Conservation (phyloP, 2,797 vertebrate genomes). For the Poecilia velifera region DNA sequence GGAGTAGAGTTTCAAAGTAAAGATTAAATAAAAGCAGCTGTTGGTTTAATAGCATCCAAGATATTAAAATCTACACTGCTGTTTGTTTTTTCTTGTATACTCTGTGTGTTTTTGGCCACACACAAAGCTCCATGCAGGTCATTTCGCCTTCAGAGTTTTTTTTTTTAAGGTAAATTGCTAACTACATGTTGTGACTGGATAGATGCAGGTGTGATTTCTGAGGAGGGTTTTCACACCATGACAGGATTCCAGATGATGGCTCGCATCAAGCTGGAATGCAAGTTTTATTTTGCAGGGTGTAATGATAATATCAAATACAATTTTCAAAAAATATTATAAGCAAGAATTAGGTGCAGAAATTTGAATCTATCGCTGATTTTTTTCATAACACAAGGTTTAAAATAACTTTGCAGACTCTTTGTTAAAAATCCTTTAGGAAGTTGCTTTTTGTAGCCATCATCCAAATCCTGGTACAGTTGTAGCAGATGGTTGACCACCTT, state of each 20-base stretch:
- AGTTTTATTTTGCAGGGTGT: background rate
- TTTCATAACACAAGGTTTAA: background rate
- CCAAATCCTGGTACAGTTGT: background rate
- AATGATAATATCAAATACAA: background rate
- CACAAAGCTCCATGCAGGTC: conserved; percentile 63
- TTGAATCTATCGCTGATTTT: background rate
- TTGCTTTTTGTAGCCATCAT: background rate
- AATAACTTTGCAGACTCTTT: background rate
- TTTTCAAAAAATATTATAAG: background rate
- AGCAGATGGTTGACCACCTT: background rate
- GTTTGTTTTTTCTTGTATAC: conserved; percentile 45
- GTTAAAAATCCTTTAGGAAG: background rate
- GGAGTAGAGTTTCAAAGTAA: conserved; percentile 9
- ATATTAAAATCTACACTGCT: conserved; percentile 19
- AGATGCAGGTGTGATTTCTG: conserved; percentile 57
- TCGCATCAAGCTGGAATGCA: conserved; percentile 24
- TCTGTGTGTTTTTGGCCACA: conserved; percentile 63
- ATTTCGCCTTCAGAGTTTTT: conserved; percentile 26
- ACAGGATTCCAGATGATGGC: conserved; percentile 16
- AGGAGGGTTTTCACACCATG: conserved; percentile 52
- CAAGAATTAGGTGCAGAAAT: background rate
- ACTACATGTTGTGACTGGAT: conserved; percentile 64
- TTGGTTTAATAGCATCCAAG: conserved; percentile 6
- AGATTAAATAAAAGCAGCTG: conserved; percentile 34
- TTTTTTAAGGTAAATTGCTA: conserved; percentile 28